Evolutionary conservation across 2,888 invertebrate species (phyloP).

Genomic region (Allacma fusca): DNA sequence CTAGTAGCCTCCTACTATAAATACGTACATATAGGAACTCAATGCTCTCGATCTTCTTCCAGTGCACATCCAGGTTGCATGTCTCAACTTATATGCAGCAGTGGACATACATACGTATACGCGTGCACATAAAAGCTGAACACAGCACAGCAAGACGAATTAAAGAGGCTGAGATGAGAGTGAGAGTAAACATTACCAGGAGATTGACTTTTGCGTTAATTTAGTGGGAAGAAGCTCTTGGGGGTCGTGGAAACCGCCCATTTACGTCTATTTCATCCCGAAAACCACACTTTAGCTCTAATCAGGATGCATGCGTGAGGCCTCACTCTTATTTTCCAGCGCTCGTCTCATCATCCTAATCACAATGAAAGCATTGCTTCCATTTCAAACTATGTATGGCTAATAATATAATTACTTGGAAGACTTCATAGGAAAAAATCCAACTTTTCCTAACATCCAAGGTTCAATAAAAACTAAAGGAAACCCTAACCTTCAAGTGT

Average conservation of each 20-base stretch:
- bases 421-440: no score
- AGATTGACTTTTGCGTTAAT: constrained; percentile 59
- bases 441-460: no score
- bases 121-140: background rate
- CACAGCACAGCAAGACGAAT: constrained; percentile 34
- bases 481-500: no score
- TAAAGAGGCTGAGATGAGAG: constrained; percentile 44
- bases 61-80: no score
- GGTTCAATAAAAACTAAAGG: no score
- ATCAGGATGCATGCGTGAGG: constrained; percentile 54
- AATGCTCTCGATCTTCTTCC: no score
- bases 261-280: constrained; percentile 53
- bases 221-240: constrained; percentile 57
- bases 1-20: no score
- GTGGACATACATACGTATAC: no score
- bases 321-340: constrained; percentile 26
- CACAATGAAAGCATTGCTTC: constrained; percentile 8
- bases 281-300: constrained; percentile 56
- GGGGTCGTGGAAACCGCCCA: constrained; percentile 55
- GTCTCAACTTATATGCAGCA: no score
- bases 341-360: constrained; percentile 22
- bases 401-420: no score
- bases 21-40: background rate
- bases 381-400: background rate
- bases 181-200: constrained; percentile 45